A percentile compares a stretch with the other conserved stretches of the same genome.
These are phyloP conservation scores for Dreissena rostriformis DNA, from an alignment of 1,140 invertebrate species.

Conservation along the genomic window DNA sequence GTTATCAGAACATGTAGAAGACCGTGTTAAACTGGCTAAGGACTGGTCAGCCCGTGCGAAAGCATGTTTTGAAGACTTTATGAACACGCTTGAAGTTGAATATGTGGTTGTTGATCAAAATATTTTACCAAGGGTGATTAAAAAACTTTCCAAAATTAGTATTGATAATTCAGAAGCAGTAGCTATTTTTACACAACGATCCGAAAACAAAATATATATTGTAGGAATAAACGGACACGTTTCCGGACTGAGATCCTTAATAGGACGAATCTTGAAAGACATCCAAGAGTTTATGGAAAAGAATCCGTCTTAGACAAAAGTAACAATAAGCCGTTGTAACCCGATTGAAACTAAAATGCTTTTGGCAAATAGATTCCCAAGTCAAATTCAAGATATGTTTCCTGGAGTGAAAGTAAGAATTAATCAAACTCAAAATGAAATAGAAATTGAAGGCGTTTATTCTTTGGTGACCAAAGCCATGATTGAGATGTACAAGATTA, in stretches of 20 bases:
- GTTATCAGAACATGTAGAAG: conserved; percentile 7
- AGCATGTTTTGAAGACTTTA: conserved; percentile 25
- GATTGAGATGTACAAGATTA: conserved; percentile 18
- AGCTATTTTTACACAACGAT: conserved; percentile 15
- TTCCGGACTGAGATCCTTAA: not conserved
- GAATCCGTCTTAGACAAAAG: conserved; percentile 18
- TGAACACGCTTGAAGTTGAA: conserved; percentile 24
- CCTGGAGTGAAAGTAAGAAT: conserved; percentile 29
- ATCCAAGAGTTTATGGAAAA: conserved; percentile 26
- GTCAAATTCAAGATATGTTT: conserved; percentile 13
- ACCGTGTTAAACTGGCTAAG: conserved; percentile 18
- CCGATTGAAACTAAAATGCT: conserved; percentile 37
- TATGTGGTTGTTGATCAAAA: conserved; percentile 11
- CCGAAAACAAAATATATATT: conserved; percentile 12
- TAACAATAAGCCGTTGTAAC: conserved; percentile 4
- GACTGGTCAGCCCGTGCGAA: conserved; percentile 35
- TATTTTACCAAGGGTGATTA: conserved; percentile 25
- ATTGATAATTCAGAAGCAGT: conserved; percentile 26
- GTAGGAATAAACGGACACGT: conserved; percentile 13
- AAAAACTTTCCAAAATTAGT: conserved; percentile 1
- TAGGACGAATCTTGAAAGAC: conserved; percentile 23
- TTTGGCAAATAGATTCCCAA: conserved; percentile 15
- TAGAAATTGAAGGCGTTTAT: conserved; percentile 22
- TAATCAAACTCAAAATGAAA: conserved; percentile 31
- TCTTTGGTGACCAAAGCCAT: conserved; percentile 15